Base-by-base conservation (phyloP, 2,888 invertebrate species). In the Ectemnius lituratus region DNA sequence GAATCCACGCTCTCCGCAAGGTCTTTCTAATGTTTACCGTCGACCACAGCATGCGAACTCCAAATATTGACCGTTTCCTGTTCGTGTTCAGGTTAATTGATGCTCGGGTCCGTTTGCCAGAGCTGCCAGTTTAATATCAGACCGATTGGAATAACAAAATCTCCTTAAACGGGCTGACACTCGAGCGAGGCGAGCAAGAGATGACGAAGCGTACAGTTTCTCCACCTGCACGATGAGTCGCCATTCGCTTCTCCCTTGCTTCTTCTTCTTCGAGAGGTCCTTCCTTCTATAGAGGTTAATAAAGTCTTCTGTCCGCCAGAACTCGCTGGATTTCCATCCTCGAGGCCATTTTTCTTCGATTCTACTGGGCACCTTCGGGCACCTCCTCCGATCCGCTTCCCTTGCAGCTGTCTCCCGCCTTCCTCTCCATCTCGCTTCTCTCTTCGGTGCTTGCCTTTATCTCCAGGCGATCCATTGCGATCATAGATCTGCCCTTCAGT, bases 401-500 rank as follows among this genome's bases (percentile, higher is more conserved):
- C 69, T 56, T 60, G 46, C 14, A 14, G 14, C 56, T 46, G 57
- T 52, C 4, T 28, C 28, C 28, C 11, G 1, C 13, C 20, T 47
- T 45, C 18, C 16, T 37, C 23, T 57, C 18, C 18, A 52, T 20
- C 47, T 46, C 45, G 14, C 4, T 23, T n/a, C 59, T 13, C 47
- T 4, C n/a, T 61, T 59, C 60, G 52, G 13, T 20, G n/a, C 13
- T 14, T 58, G 63, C 77, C 47, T 20, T 58, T 70, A 66, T 46
- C 64, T 58, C 66, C 20, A 56, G 72, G 73, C 80, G 79, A 85
- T 87, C 82, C 84, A 85, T 83, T 83, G 85, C 84, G 83, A 86
- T 85, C 87, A 78, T 83, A 86, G 87, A 87, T 88, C 84, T 86
- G 87, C 8, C 37, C 3, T 11, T 37, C 84, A 84, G 75, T 79